Conservation (phyloP, 2,113 vertebrate species). For the Colaptes auratus region DNA sequence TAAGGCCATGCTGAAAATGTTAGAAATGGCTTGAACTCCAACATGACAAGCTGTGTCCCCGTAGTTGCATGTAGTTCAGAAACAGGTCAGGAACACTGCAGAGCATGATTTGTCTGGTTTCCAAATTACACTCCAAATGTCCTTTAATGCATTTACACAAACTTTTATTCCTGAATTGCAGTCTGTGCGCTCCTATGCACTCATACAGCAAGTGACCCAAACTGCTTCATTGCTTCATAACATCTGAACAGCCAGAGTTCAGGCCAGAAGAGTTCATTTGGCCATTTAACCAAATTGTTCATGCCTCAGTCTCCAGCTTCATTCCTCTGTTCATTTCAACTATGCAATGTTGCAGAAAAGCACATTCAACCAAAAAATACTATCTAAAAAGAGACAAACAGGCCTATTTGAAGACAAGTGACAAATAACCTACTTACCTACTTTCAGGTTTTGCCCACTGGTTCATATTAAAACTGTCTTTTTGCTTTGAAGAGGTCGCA, state of each 20-base stretch:
- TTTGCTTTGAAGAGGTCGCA: background rate
- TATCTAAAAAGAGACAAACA: background rate
- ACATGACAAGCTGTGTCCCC: background rate
- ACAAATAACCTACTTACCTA: background rate
- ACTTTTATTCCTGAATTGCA: background rate
- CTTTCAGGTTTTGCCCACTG: background rate
- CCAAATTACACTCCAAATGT: background rate
- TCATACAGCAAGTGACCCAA: background rate
- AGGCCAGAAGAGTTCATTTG: background rate
- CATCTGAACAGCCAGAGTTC: background rate
- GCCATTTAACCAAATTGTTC: background rate
- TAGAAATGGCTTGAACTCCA: background rate
- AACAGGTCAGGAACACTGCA: background rate
- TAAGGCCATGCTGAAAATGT: background rate
- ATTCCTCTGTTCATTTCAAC: background rate
- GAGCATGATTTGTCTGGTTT: background rate
- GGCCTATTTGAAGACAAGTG: background rate
- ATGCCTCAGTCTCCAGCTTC: background rate
- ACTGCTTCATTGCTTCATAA: background rate
- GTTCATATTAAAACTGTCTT: background rate
- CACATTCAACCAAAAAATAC: background rate
- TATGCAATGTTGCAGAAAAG: background rate
- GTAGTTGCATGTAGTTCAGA: background rate
- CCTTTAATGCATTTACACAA: background rate
- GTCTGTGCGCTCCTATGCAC: background rate